Base-by-base conservation (phyloP, 1,140 invertebrate species). In the Ridgeia piscesae region DNA sequence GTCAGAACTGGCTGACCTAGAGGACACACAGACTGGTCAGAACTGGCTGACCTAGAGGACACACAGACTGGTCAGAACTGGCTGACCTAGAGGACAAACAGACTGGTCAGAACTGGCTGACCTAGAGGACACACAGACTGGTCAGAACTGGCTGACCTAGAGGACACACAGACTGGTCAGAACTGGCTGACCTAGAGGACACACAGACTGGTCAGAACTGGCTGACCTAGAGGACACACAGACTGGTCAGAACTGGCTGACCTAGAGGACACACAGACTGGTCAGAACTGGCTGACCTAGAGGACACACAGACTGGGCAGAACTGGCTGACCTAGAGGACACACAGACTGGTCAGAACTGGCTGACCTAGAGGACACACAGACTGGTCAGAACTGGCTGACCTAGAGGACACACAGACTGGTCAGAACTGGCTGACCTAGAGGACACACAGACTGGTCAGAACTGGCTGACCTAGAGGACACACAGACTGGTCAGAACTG, bases 1-100 rank as follows among this genome's bases (percentile, higher is more conserved):
- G 89, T 90, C n/a, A 34, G 48, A n/a, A 48, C 31, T 17, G 42
- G 4, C 42, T 42, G 4, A 42, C 42, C 11, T 42, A 42, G 42
- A 42, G n/a, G n/a, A n/a, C n/a, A n/a, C n/a, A n/a, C n/a, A n/a
- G n/a, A n/a, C n/a, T n/a, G n/a, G n/a, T n/a, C n/a, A n/a, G n/a
- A n/a, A n/a, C n/a, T n/a, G 17, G 91, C 31, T 33, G 91, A 91
- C 34, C 91, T 91, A n/a, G 42, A 91, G 2, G 27, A 77, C 27
- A 77, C 27, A 77, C 27, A 77, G 58, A 9, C 14, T 21, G 8
- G 89, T 90, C n/a, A 34, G 48, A n/a, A 48, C 31, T 17, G 42
- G 4, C 42, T 42, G 4, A 42, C 42, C 11, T 42, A 42, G 42
- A 42, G n/a, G n/a, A n/a, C n/a, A n/a, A n/a, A n/a, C n/a, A n/a